A percentile compares a stretch with the other conserved stretches of the same genome.
These are phyloP conservation scores for Turdus rufiventris DNA, from an alignment of 2,113 vertebrate genomes.

Conservation along the genomic window DNA sequence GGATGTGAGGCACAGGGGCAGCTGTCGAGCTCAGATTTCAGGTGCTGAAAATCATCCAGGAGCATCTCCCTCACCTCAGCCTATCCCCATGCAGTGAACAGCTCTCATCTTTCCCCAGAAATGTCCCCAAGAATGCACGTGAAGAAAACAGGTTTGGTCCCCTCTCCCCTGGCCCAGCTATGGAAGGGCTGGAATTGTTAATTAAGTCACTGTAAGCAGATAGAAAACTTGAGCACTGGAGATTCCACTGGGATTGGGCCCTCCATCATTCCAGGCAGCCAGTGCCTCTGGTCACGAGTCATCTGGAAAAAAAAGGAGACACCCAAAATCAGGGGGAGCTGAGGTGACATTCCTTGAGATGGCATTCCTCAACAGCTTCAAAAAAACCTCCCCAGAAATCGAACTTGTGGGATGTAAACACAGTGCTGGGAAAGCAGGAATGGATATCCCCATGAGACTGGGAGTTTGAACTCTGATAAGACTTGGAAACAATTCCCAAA, in stretches of 20 bases:
- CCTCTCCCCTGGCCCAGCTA: constrained; percentile 11
- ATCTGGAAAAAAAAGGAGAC: not conserved
- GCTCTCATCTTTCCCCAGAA: not conserved
- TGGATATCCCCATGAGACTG: accelerated
- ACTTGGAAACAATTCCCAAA: not conserved
- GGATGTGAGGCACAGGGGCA: not conserved
- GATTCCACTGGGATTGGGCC: not conserved
- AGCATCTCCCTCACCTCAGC: not conserved
- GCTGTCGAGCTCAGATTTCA: not conserved
- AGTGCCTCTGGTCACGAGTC: not conserved
- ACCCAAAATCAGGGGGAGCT: not conserved
- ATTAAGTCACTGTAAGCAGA: constrained; percentile 20
- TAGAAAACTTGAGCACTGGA: not conserved
- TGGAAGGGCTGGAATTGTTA: not conserved
- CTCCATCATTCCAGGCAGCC: not conserved
- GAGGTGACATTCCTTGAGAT: not conserved
- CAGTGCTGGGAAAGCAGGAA: not conserved
- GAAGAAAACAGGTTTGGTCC: constrained; percentile 36
- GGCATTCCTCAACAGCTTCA: not conserved
- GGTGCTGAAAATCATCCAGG: not conserved
- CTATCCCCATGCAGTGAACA: not conserved
- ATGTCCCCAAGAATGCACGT: accelerated
- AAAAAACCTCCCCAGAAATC: not conserved
- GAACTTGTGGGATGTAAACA: not conserved
- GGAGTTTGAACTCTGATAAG: accelerated